A percentile compares a stretch with the other conserved stretches of the same genome.
Conservation (phyloP, 2,888 invertebrate genomes). For the Pachycephus smyrnensis region DNA sequence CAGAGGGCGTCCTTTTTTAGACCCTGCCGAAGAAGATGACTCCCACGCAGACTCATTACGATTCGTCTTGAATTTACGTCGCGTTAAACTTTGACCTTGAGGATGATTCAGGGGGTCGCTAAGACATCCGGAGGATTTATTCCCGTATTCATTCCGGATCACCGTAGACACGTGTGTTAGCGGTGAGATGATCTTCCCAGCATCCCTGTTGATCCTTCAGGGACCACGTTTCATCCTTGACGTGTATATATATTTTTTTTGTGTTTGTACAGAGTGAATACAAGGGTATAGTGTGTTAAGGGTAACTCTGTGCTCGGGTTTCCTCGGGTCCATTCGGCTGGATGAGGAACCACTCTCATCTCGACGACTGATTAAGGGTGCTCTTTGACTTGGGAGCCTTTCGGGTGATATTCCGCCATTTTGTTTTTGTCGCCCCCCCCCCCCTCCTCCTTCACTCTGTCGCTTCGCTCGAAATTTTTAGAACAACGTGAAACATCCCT, state of each 20-base stretch:
- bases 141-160: neutral
- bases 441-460: neutral
- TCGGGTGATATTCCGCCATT: neutral
- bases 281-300: too few species aligned
- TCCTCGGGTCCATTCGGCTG: neutral
- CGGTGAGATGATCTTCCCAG: neutral
- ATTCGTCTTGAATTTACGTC: neutral
- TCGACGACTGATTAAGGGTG: neutral
- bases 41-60: neutral
- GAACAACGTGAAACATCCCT: neutral
- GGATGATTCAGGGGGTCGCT: neutral
- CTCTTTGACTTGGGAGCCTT: neutral
- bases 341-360: constrained; percentile 10
- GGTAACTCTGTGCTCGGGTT: neutral
- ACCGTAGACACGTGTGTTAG: neutral
- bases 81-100: neutral
- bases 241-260: too few species aligned
- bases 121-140: neutral
- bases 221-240: too few species aligned
- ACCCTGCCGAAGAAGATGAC: neutral
- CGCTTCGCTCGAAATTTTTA: neutral
- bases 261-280: too few species aligned
- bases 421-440: neutral
- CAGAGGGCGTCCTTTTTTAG: neutral
- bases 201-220: neutral